Percentiles rank a stretch among this genome's conserved stretches.
Evolutionary conservation across 1,140 invertebrate species (phyloP).

Genomic region (Zaprionus taronus): DNA sequence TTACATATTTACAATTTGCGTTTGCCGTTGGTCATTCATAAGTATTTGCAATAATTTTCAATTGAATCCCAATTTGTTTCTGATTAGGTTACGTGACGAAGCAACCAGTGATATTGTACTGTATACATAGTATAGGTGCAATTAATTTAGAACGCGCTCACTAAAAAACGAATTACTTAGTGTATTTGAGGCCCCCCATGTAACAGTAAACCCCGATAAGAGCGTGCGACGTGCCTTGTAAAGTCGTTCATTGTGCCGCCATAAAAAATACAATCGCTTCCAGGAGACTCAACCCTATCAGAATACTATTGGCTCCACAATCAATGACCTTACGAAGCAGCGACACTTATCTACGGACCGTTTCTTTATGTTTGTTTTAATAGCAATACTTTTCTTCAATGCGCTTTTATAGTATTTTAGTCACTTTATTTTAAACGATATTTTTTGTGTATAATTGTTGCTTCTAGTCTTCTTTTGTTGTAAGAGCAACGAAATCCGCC

Average conservation of each 20-base stretch:
- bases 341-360: constrained; percentile 52
- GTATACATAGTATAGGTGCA: constrained; percentile 85
- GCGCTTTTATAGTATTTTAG: constrained; percentile 82
- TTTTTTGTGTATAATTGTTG: constrained; percentile 84
- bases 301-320: constrained; percentile 46
- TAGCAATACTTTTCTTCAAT: constrained; percentile 75
- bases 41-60: constrained; percentile 61
- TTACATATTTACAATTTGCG: constrained; percentile 36
- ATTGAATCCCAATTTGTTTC: constrained; percentile 78
- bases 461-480: constrained; percentile 84
- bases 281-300: constrained; percentile 73
- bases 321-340: constrained; percentile 80
- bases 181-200: constrained; percentile 44
- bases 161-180: constrained; percentile 71
- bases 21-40: constrained; percentile 37
- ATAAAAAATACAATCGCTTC: constrained; percentile 62
- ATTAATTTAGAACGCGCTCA: constrained; percentile 84
- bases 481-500: constrained; percentile 82
- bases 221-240: constrained; percentile 69
- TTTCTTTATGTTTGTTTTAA: constrained; percentile 61
- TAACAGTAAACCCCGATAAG: constrained; percentile 19
- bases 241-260: constrained; percentile 70
- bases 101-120: constrained; percentile 85
- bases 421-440: constrained; percentile 82
- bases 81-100: constrained; percentile 82